Evolutionary conservation across 2,113 vertebrate species (phyloP).

Genomic region (Hassar affinis): DNA sequence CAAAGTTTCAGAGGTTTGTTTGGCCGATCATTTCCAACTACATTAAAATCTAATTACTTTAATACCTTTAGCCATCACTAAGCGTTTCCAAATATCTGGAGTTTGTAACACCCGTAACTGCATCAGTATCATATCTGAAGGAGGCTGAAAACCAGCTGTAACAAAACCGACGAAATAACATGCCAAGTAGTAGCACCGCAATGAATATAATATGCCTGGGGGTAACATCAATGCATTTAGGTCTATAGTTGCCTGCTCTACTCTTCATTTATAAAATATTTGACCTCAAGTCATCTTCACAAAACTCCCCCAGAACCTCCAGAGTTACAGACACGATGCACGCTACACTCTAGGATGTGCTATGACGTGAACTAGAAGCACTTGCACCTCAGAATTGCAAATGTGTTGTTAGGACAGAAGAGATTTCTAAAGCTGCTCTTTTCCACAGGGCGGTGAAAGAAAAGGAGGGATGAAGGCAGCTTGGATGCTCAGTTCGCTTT

Average conservation of each 20-base stretch:
- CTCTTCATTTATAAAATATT: slow-evolving; percentile 24
- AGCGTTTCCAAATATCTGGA: not conserved
- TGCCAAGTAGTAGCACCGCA: not conserved
- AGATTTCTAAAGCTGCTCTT: slow-evolving; percentile 35
- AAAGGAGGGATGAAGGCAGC: slow-evolving; percentile 18
- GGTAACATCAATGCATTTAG: slow-evolving; percentile 11
- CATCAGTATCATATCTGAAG: not conserved
- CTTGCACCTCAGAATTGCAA: slow-evolving; percentile 4
- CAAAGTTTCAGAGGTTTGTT: not conserved
- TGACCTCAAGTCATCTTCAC: not conserved
- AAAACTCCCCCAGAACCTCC: not conserved
- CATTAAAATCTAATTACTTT: slow-evolving; percentile 3
- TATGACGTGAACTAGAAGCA: not conserved
- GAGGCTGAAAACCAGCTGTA: not conserved
- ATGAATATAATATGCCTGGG: slow-evolving; percentile 1
- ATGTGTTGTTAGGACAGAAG: slow-evolving; percentile 13
- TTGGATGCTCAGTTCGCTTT: slow-evolving; percentile 39
- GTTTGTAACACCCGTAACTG: not conserved
- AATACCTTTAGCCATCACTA: not conserved
- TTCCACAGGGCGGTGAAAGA: slow-evolving; percentile 3
- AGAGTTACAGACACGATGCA: not conserved
- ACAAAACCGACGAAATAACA: not conserved
- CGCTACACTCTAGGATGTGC: not conserved
- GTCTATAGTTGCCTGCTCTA: not conserved
- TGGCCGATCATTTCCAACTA: not conserved